phyloP scores from a whole-genome alignment of 2,888 invertebrate species.

The Schizotus pectinicornis region DNA sequence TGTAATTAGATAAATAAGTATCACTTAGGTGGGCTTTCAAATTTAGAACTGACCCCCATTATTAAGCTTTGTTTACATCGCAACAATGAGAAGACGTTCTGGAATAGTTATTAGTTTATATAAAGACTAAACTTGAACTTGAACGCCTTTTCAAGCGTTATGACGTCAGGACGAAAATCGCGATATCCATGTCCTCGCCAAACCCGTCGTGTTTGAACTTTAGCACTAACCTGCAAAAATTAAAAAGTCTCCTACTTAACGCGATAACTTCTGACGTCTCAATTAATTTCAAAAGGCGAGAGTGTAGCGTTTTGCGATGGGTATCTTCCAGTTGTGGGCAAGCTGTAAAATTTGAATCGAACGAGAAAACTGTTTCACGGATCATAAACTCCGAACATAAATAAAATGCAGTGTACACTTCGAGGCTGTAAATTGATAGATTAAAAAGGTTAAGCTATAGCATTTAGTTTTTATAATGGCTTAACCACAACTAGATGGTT shows the following conservation, averaged over 20 bases:
- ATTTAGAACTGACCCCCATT: background rate
- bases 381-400: constrained; percentile 40
- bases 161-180: too few relatives aligned
- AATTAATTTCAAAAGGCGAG: background rate
- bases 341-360: constrained; percentile 34
- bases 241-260: too few relatives aligned
- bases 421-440: constrained; percentile 44
- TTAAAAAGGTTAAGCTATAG: constrained; percentile 43
- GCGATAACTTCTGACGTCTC: too few relatives aligned
- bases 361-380: constrained; percentile 41
- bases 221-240: too few relatives aligned
- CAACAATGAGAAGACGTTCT: too few relatives aligned
- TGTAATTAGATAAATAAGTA: constrained; percentile 37
- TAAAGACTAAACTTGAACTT: too few relatives aligned
- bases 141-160: too few relatives aligned
- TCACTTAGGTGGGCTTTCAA: constrained; percentile 36
- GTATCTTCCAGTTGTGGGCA: background rate
- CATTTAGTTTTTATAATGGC: constrained; percentile 41
- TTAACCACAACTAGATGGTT: constrained; percentile 39
- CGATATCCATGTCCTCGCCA: too few relatives aligned
- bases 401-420: constrained; percentile 38
- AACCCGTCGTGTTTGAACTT: too few relatives aligned
- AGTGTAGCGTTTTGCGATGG: constrained; percentile 1
- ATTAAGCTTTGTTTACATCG: background rate
- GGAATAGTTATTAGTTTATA: too few relatives aligned